Evolutionary conservation across 2,888 invertebrate species (phyloP).

Genomic region (Sepioteuthis lessoniana): DNA sequence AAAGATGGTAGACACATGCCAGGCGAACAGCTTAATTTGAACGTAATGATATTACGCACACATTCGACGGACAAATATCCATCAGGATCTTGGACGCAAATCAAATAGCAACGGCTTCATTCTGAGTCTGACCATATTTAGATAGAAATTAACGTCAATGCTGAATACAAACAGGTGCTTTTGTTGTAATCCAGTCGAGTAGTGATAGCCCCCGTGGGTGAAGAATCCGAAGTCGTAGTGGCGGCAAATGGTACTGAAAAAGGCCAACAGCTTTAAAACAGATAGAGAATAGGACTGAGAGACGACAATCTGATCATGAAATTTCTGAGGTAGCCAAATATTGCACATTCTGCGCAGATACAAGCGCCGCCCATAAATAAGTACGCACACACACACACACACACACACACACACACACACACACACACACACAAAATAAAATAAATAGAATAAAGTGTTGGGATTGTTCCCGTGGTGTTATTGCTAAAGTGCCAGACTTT

Average conservation of each 20-base stretch:
- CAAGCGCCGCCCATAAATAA: no score
- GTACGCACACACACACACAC: no score
- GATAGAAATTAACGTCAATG: not conserved
- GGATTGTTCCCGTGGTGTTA: no score
- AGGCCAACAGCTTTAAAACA: not conserved
- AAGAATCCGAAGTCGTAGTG: not conserved
- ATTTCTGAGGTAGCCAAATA: not conserved
- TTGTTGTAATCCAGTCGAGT: not conserved
- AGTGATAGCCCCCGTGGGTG: not conserved
- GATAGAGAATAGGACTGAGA: not conserved
- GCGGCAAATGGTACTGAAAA: not conserved
- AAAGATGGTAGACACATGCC: not conserved
- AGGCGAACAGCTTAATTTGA: not conserved
- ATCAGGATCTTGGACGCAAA: not conserved
- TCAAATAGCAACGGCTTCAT: not conserved
- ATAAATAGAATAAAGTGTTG: no score
- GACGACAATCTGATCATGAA: not conserved
- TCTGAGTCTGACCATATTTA: not conserved
- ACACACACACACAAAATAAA: no score
- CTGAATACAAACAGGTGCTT: constrained; percentile 19
- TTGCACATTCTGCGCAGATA: not conserved
- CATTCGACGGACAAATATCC: constrained; percentile 2
- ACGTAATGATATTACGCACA: not conserved
- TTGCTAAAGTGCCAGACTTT: no score
- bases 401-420: no score